Base-by-base conservation (phyloP, 2,113 vertebrate genomes). In the Coreoperca whiteheadi region DNA sequence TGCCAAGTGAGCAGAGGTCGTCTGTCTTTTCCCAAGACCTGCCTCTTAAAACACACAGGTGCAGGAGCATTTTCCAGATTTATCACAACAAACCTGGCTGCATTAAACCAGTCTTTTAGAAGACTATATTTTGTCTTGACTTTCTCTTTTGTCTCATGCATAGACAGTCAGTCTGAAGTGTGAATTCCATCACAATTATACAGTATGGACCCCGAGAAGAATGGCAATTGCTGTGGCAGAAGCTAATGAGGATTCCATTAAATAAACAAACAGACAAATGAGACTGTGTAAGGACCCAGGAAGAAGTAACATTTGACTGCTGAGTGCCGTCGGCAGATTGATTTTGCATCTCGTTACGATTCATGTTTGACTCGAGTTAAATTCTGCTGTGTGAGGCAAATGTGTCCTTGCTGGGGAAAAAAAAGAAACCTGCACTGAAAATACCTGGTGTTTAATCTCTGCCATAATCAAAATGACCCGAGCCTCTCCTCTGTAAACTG, bases 231-330 rank as follows among this genome's bases (percentile, higher is more conserved):
- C 59, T 74, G 50, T 66, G 53, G 76, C 56, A 71, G 65, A 51
- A 43, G 57, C 56, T 77, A 79, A 91, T 82, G 79, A 85, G 77
- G 86, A 81, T 65, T 74, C 82, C 54, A 37, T 60, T 71, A 81
- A 84, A 83, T 65, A 89, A 89, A 89, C 77, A 86, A 87, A 84
- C 30, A 73, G 37, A 61, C 54, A 74, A 89, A 85, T 85, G 76
- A 81, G 66, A 76, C 37, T 28, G 63, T 65, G 69, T 57, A 16
- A 56, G 72, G 83, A 73, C 0, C 25, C 37, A 54, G 71, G 60
- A 56, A 73, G 76, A 50, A 77, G 74, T 84, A 69, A 83, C 64
- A 64, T 84, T 81, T 76, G 53, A 37, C 66, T 74, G 82, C 60
- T 39, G 57, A 81, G 78, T 16, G 65, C 74, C 65, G 59, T n/a